Conservation (phyloP, 2,797 vertebrate species). For the Spinus pinus region DNA sequence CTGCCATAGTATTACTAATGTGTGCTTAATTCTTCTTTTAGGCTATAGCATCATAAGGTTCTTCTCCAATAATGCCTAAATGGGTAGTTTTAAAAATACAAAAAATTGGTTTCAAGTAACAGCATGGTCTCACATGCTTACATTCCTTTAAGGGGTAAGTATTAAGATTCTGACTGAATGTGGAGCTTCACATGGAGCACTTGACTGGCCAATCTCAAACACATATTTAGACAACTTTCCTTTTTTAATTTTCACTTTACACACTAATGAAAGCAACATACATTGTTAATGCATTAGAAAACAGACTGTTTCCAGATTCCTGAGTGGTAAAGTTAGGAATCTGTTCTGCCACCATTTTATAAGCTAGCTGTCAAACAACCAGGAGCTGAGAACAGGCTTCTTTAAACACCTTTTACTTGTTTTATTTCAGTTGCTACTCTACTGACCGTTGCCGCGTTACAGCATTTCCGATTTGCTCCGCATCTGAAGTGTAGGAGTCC, state of each 20-base stretch:
- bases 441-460: conserved; percentile 89
- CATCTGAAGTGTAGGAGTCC: conserved; percentile 94
- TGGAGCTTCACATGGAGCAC: neutral
- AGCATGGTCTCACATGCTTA: neutral
- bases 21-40: neutral
- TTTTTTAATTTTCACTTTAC: neutral
- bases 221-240: neutral
- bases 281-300: neutral
- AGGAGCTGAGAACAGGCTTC: neutral
- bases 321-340: neutral
- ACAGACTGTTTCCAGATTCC: neutral
- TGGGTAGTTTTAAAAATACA: neutral
- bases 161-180: neutral
- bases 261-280: neutral
- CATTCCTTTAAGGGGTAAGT: neutral
- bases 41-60: neutral
- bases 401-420: neutral
- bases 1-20: neutral
- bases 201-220: neutral
- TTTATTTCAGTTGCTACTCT: neutral
- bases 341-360: neutral
- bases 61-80: neutral
- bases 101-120: neutral
- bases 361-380: neutral
- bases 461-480: conserved; percentile 88